Evolutionary conservation across 2,888 invertebrate genomes (phyloP).

Genomic region (Eremobia ochroleuca): DNA sequence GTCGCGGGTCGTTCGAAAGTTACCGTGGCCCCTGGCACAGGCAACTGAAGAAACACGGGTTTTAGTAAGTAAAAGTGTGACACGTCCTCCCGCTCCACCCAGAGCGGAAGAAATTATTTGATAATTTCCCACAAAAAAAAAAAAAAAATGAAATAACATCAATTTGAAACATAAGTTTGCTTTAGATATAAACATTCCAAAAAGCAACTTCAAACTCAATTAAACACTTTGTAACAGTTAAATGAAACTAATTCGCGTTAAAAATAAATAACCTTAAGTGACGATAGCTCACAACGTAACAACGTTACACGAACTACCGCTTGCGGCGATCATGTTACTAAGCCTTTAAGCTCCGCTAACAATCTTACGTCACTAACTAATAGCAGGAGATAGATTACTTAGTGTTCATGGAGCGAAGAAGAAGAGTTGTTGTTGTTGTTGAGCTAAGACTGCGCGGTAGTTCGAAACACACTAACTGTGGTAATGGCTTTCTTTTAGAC

Average conservation of each 20-base stretch:
- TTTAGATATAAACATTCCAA: neutral
- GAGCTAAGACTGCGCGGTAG: too few relatives aligned
- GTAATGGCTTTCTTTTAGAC: too few relatives aligned
- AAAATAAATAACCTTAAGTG: conserved; percentile 9
- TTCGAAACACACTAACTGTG: too few relatives aligned
- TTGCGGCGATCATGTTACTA: conserved; percentile 1
- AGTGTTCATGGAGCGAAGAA: neutral
- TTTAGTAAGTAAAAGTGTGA: too few relatives aligned
- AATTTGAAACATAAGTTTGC: too few relatives aligned
- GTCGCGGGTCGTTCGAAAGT: too few relatives aligned
- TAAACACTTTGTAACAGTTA: neutral
- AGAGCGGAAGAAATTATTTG: too few relatives aligned
- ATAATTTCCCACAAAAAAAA: too few relatives aligned
- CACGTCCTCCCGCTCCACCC: too few relatives aligned
- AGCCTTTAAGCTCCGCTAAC: conserved; percentile 29
- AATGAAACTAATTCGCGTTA: neutral
- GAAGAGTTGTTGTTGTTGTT: neutral
- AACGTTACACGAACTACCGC: neutral
- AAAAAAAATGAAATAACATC: too few relatives aligned
- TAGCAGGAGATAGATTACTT: neutral
- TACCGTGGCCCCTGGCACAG: too few relatives aligned
- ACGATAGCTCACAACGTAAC: neutral
- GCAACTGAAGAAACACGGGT: too few relatives aligned
- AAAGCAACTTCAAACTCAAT: neutral
- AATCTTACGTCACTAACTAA: neutral